Evolutionary conservation across 2,888 invertebrate genomes (phyloP).

Genomic region (Vannuccia rotundouncinata): DNA sequence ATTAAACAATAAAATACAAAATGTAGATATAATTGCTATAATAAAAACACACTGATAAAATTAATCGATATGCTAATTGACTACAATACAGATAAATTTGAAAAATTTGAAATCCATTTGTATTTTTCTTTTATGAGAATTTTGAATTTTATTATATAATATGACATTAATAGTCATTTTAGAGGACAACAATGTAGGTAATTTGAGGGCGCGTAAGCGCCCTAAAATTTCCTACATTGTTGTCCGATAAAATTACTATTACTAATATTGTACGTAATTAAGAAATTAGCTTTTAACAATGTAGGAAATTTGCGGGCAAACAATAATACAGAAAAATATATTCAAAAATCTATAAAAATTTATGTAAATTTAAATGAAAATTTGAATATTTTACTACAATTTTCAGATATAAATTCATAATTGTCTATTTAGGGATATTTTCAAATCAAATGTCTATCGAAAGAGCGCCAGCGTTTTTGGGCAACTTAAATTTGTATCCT

Average conservation of each 20-base stretch:
- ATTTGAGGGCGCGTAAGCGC: no score
- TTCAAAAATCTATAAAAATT: slow-evolving; percentile 2
- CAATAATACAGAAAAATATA: slow-evolving; percentile 22
- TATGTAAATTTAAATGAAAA: neutral
- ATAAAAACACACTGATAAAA: no score
- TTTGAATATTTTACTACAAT: slow-evolving; percentile 14
- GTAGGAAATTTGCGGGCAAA: slow-evolving; percentile 7
- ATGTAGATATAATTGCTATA: no score
- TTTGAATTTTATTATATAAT: no score
- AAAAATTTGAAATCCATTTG: no score
- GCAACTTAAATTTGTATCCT: slow-evolving; percentile 16
- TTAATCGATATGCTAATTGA: no score
- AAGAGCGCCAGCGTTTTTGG: slow-evolving; percentile 18
- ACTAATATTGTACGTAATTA: neutral
- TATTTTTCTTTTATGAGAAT: no score
- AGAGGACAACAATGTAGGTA: no score
- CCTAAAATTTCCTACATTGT: no score
- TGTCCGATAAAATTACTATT: neutral
- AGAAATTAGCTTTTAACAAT: neutral
- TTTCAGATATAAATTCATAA: slow-evolving; percentile 10
- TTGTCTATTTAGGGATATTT: neutral
- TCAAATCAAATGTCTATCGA: slow-evolving; percentile 11
- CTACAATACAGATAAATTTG: no score
- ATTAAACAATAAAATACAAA: no score
- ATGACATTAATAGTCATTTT: no score